phyloP scores from a whole-genome alignment of 2,797 vertebrate species.

The Neoniphon sammara region DNA sequence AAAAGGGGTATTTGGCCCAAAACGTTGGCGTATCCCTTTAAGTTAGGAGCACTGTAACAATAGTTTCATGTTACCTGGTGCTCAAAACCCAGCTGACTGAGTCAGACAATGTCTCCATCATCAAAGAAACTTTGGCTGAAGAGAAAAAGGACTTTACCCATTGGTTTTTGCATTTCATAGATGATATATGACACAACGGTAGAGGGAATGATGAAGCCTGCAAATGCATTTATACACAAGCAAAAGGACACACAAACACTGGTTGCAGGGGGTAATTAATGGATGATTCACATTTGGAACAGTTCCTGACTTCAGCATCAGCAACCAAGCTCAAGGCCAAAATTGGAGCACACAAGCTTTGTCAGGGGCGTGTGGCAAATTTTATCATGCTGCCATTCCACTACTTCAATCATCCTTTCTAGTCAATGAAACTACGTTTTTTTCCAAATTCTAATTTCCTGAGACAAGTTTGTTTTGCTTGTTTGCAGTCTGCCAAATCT shows the following conservation, averaged over 20 bases:
- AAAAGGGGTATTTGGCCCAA: too few relatives aligned
- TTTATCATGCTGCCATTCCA: constrained; percentile 36
- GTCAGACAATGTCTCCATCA: constrained; percentile 50
- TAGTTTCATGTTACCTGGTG: neutral
- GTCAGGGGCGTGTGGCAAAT: constrained; percentile 12
- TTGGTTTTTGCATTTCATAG: too few relatives aligned
- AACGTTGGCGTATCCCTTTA: too few relatives aligned
- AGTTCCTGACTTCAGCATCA: too few relatives aligned
- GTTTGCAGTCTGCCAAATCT: neutral
- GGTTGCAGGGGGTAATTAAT: too few relatives aligned
- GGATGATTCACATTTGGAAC: too few relatives aligned
- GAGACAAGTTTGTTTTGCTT: constrained; percentile 18
- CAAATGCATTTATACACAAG: too few relatives aligned
- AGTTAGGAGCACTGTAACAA: too few relatives aligned
- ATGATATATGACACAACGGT: too few relatives aligned
- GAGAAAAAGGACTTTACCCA: neutral
- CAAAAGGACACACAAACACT: too few relatives aligned
- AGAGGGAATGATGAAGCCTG: too few relatives aligned
- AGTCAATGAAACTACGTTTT: constrained; percentile 18
- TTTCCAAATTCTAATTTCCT: constrained; percentile 37
- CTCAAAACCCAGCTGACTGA: neutral
- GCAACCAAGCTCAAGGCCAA: too few relatives aligned
- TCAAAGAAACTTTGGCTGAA: neutral
- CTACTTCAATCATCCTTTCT: constrained; percentile 34
- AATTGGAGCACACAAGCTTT: constrained; percentile 25